Evolutionary conservation across 2,888 invertebrate genomes (phyloP).

Genomic region (Ischnus inquisitorius): DNA sequence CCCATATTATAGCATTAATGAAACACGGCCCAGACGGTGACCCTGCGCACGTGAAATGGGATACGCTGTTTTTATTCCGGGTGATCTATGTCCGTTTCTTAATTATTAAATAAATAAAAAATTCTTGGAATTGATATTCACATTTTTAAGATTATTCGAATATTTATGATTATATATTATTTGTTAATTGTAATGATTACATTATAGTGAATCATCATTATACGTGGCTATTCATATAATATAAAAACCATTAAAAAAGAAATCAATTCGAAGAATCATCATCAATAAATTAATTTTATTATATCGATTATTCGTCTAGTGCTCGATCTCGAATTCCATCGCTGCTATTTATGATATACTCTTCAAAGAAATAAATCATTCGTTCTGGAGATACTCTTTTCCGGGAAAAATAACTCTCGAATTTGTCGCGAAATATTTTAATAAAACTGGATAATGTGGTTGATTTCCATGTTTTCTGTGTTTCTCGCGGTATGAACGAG

Average conservation of each 20-base stretch:
- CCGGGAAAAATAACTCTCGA: not conserved
- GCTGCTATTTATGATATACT: too few species aligned
- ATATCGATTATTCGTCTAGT: too few species aligned
- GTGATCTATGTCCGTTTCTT: not conserved
- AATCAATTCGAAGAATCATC: too few species aligned
- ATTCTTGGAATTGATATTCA: not conserved
- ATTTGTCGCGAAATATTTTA: not conserved
- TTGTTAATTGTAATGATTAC: too few species aligned
- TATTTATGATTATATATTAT: too few species aligned
- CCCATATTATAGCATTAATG: conserved; percentile 14
- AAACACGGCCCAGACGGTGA: conserved; percentile 17
- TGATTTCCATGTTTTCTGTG: not conserved
- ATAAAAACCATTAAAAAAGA: not conserved
- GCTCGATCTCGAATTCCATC: too few species aligned
- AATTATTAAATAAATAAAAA: not conserved
- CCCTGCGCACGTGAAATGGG: conserved; percentile 18
- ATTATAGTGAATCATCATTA: too few species aligned
- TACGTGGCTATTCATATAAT: too few species aligned
- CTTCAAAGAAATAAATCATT: too few species aligned
- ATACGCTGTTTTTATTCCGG: not conserved
- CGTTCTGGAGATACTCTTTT: too few species aligned
- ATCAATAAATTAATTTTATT: too few species aligned
- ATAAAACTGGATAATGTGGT: not conserved
- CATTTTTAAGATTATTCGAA: not conserved
- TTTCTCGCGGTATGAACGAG: not conserved